These are phyloP conservation scores for Pinctada fucata DNA, from an alignment of 2,888 invertebrate genomes.

Conservation along the genomic window DNA sequence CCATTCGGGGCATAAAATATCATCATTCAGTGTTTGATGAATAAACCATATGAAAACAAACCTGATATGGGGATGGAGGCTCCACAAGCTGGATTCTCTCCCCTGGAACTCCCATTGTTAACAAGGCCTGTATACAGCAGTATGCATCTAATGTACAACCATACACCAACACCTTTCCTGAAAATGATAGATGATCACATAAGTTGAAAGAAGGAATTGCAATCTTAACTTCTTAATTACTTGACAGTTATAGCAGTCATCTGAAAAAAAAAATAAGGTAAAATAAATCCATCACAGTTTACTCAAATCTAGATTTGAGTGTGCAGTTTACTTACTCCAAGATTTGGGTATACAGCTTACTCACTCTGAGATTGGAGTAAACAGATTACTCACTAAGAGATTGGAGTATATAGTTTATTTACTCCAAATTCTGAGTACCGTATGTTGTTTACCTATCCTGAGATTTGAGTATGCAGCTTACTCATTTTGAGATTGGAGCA, in stretches of 20 bases:
- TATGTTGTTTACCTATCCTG: slow-evolving; percentile 58
- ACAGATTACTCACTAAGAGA: slow-evolving; percentile 65
- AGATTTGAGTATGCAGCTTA: slow-evolving; percentile 64
- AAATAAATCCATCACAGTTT: not conserved
- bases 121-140: slow-evolving; percentile 82
- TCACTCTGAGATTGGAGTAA: slow-evolving; percentile 63
- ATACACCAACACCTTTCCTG: slow-evolving; percentile 81
- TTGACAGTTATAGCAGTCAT: not conserved
- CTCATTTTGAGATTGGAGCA: slow-evolving; percentile 24
- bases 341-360: slow-evolving; percentile 56
- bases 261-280: not conserved
- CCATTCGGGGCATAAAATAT: too few relatives aligned
- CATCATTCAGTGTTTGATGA: too few relatives aligned
- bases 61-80: slow-evolving; percentile 65
- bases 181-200: slow-evolving; percentile 16
- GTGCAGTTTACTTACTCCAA: slow-evolving; percentile 67
- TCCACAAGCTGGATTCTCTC: slow-evolving; percentile 81
- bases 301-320: slow-evolving; percentile 61
- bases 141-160: slow-evolving; percentile 84
- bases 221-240: not conserved
- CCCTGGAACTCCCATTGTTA: slow-evolving; percentile 81
- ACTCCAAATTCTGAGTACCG: slow-evolving; percentile 57
- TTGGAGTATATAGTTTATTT: slow-evolving; percentile 66
- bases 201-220: not conserved
- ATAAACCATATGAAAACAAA: slow-evolving; percentile 34